These are phyloP conservation scores for Slavum lentiscoides DNA, from an alignment of 2,888 invertebrate species.

Conservation along the genomic window DNA sequence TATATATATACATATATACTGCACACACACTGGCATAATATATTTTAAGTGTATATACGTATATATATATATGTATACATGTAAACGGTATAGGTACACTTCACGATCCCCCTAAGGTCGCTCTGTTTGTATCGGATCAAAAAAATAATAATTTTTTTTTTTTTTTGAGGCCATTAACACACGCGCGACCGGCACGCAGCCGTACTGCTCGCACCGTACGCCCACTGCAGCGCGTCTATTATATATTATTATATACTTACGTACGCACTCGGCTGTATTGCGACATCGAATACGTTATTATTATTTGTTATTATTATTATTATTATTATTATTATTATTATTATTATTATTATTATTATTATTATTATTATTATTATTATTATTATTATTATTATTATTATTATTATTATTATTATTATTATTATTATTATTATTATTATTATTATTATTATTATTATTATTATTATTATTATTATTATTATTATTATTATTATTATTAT, in stretches of 20 bases:
- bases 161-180: constrained; percentile 24
- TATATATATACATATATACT: not conserved
- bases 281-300: constrained; percentile 11
- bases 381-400: too few relatives aligned
- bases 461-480: too few relatives aligned
- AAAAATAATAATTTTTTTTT: not conserved
- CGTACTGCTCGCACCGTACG: not conserved
- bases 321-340: too few relatives aligned
- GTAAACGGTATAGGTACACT: not conserved
- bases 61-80: not conserved
- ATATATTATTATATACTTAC: not conserved
- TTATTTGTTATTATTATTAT: too few relatives aligned
- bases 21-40: too few relatives aligned
- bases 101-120: constrained; percentile 30
- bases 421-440: too few relatives aligned
- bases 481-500: too few relatives aligned
- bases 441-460: too few relatives aligned
- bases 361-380: too few relatives aligned
- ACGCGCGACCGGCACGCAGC: not conserved
- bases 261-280: not conserved
- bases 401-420: too few relatives aligned
- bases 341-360: too few relatives aligned
- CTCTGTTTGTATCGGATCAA: not conserved
- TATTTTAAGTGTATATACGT: not conserved
- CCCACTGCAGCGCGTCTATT: not conserved